A percentile compares a stretch with the other conserved stretches of the same genome.
Evolutionary conservation across 2,888 invertebrate species (phyloP).

Genomic region (Drosophila mulleri): DNA sequence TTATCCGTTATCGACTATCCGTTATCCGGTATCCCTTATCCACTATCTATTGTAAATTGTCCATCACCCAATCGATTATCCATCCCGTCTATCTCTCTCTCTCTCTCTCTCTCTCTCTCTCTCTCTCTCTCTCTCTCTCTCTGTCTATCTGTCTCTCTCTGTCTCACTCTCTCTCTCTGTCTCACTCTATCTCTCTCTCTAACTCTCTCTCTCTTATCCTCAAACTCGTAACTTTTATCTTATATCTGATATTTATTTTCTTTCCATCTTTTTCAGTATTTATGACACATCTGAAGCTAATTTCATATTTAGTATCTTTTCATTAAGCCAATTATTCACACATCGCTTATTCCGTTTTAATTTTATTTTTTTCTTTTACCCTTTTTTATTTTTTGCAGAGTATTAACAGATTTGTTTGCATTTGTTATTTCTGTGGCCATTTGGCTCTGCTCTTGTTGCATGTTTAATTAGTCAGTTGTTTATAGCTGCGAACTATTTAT

Average conservation of each 20-base stretch:
- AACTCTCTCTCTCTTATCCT: too few species aligned
- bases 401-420: conserved; percentile 28
- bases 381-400: conserved; percentile 12
- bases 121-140: too few species aligned
- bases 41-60: background rate
- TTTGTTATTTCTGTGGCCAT: conserved; percentile 17
- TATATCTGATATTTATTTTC: background rate
- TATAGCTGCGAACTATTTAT: conserved; percentile 45
- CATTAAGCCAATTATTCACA: conserved; percentile 15
- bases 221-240: background rate
- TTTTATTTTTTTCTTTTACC: background rate
- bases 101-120: background rate
- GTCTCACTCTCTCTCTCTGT: background rate
- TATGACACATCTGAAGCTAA: background rate
- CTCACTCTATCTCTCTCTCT: too few species aligned
- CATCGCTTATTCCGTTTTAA: background rate
- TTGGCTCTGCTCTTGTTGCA: conserved; percentile 36
- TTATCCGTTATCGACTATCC: background rate
- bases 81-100: background rate
- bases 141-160: background rate
- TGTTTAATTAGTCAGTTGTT: conserved; percentile 76
- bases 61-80: background rate
- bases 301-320: conserved; percentile 4
- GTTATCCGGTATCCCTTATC: background rate
- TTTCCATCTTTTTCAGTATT: background rate